Base-by-base conservation (phyloP, 1,140 invertebrate species). In the Camponotus floridanus region DNA sequence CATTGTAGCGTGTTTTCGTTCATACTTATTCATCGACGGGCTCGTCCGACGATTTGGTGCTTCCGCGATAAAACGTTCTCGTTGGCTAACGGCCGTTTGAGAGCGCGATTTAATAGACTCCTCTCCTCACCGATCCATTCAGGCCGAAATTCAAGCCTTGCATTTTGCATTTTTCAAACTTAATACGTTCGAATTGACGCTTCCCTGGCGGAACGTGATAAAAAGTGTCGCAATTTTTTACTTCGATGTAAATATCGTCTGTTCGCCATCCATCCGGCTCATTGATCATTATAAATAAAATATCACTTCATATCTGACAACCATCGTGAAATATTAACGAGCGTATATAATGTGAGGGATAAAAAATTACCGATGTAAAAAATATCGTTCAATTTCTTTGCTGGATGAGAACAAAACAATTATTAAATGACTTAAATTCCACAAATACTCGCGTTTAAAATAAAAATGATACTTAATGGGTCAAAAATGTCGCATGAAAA, bases 21-120 rank as follows among this genome's bases (percentile, higher is more conserved):
- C 57, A 84, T 76, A 84, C 57, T 80, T 80, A 80, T 80, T 80
- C 76, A 80, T 80, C 65, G 76, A 55, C 76, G 45, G 62, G 39
- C 39, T 51, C 62, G 45, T 79, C n/a, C 76, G 64, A 57, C 76
- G 76, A 80, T 80, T 80, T 57, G 33, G 76, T 57, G 76, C 64
- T 51, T 80, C 64, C 33, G 45, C 64, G 76, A 80, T 80, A 80
- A 80, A 80, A 80, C 45, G 45, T 48, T 51, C 76, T 39, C 18
- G 76, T 26, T 31, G 62, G 42, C 48, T 51, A 51, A 18, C 62
- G 45, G 33, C 51, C 64, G 45, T 68, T 80, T 80, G 76, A 80
- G 21, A 80, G 33, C 64, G 65, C 76, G 45, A 80, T 80, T 80
- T 65, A 70, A 80, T 80, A 80, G 76, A 80, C 64, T 70, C 36